These are phyloP conservation scores for Sitodiplosis mosellana DNA, from an alignment of 1,140 invertebrate species.

Conservation along the genomic window DNA sequence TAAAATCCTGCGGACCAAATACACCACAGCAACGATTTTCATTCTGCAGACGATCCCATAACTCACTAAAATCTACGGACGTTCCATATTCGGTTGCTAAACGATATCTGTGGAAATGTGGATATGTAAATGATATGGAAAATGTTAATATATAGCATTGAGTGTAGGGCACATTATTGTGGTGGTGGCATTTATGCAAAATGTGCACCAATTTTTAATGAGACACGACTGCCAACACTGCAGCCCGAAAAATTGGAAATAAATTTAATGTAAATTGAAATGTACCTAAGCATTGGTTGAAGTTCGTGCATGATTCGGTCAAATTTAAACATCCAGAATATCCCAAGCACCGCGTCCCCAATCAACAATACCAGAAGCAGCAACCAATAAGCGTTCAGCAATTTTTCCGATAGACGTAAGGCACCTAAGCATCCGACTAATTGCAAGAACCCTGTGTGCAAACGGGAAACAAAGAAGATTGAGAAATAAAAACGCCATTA, in stretches of 20 bases:
- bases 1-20: constrained; percentile 29
- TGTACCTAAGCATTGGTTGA: constrained; percentile 13
- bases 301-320: constrained; percentile 54
- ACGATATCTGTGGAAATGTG: constrained; percentile 10
- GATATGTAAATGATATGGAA: neutral
- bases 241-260: no score
- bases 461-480: neutral
- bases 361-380: constrained; percentile 57
- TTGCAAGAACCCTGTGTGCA: constrained; percentile 39
- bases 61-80: constrained; percentile 49
- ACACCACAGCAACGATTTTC: constrained; percentile 66
- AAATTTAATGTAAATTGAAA: neutral
- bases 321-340: constrained; percentile 73
- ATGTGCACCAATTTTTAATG: no score
- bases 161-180: neutral
- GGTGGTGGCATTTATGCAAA: neutral
- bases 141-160: neutral
- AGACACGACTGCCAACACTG: no score
- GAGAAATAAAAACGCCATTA: constrained; percentile 4
- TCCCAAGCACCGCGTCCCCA: constrained; percentile 64
- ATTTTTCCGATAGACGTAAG: constrained; percentile 52
- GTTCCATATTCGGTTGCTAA: constrained; percentile 45
- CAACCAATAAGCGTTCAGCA: constrained; percentile 73
- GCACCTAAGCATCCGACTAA: constrained; percentile 65
- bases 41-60: constrained; percentile 63